phyloP scores from a whole-genome alignment of 1,140 invertebrate species.

The Ooceraea biroi region DNA sequence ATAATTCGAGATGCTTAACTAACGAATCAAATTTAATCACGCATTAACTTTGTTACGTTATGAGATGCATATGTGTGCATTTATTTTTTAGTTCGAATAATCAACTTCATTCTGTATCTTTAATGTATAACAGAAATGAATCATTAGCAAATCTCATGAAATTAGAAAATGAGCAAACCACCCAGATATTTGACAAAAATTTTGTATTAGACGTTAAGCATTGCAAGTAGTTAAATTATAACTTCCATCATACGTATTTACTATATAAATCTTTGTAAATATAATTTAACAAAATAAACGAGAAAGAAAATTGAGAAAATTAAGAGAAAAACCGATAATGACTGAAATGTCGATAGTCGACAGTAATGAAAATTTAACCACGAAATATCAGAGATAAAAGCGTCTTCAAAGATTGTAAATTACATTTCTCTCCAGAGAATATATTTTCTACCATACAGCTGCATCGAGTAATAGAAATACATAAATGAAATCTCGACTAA shows the following conservation, averaged over 20 bases:
- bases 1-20: conserved; percentile 37
- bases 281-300: background rate
- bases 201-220: background rate
- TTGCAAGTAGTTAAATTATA: background rate
- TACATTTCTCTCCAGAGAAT: conserved; percentile 14
- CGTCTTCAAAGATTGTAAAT: conserved; percentile 41
- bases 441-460: conserved; percentile 15
- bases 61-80: background rate
- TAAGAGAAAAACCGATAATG: background rate
- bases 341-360: background rate
- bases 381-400: background rate
- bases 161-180: too few relatives aligned
- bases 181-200: background rate
- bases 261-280: background rate
- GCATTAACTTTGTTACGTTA: background rate
- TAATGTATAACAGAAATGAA: background rate
- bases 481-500: conserved; percentile 9
- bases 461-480: conserved; percentile 7
- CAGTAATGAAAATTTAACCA: conserved; percentile 9
- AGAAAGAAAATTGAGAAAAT: background rate
- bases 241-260: background rate
- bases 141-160: too few relatives aligned
- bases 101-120: background rate
- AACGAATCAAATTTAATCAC: conserved; percentile 2
- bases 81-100: background rate